These are phyloP conservation scores for Oscarella lobularis DNA, from an alignment of 37 sponge, comb jelly and placozoan genomes.

Conservation along the genomic window DNA sequence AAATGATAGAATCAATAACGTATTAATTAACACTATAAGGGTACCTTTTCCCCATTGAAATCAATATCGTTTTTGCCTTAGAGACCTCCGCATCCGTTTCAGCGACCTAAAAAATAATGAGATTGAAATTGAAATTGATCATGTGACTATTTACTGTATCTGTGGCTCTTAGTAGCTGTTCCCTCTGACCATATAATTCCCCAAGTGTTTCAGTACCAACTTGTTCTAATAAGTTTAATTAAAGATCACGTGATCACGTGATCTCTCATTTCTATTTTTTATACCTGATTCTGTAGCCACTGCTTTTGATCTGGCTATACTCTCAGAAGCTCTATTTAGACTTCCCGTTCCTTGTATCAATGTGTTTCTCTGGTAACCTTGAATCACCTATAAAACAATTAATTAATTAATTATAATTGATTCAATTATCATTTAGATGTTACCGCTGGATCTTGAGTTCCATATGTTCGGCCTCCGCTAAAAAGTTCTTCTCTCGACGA, in stretches of 20 bases:
- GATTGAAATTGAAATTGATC: too few relatives aligned
- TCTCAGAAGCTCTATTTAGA: conserved; percentile 9
- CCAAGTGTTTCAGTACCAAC: conserved; percentile 1
- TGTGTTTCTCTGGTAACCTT: not conserved
- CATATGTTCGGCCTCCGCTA: not conserved
- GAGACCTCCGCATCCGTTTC: not conserved
- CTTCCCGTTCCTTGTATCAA: conserved; percentile 7
- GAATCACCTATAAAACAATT: not conserved
- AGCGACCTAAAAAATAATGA: too few relatives aligned
- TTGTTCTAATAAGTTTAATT: conserved; percentile 6
- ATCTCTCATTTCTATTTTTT: not conserved
- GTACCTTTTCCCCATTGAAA: conserved; percentile 1
- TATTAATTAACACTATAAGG: not conserved
- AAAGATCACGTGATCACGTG: not conserved
- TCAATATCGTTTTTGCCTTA: not conserved
- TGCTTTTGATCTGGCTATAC: conserved; percentile 8
- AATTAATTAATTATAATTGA: not conserved
- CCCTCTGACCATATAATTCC: conserved; percentile 6
- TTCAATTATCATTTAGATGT: not conserved
- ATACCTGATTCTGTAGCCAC: conserved; percentile 10
- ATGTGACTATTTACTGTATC: not conserved
- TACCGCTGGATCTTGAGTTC: conserved; percentile 5
- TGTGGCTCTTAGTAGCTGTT: conserved; percentile 2
- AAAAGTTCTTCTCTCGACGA: not conserved
- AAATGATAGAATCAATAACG: not conserved